phyloP scores from a whole-genome alignment of 2,797 vertebrate species.

The Enteromius unitaeniatus region DNA sequence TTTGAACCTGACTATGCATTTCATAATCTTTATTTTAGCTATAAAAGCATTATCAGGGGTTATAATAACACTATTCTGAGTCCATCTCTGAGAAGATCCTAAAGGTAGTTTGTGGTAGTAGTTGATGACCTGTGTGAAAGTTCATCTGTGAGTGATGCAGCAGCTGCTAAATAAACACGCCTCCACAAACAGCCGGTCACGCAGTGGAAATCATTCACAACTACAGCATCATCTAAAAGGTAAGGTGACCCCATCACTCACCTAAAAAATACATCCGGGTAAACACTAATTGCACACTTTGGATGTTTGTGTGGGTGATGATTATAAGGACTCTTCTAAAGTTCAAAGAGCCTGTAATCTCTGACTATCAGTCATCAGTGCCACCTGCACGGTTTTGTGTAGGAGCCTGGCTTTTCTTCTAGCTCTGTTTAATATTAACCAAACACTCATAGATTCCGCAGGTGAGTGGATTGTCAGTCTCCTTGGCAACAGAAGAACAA shows the following conservation, averaged over 20 bases:
- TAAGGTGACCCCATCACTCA: conserved; percentile 11
- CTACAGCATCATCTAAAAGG: background rate
- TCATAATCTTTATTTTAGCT: background rate
- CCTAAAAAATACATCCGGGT: background rate
- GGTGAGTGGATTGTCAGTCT: background rate
- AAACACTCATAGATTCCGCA: background rate
- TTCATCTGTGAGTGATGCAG: background rate
- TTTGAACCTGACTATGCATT: background rate
- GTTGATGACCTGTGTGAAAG: background rate
- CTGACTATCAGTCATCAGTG: background rate
- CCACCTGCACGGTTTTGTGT: background rate
- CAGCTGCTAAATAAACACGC: conserved; percentile 22
- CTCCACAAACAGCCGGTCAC: conserved; percentile 30
- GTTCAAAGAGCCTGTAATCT: background rate
- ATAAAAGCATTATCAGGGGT: background rate
- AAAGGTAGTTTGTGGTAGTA: background rate
- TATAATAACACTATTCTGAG: background rate
- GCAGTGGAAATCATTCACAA: conserved; percentile 15
- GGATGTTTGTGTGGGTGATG: background rate
- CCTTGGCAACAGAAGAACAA: conserved; percentile 8
- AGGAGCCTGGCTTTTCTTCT: background rate
- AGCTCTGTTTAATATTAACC: conserved; percentile 8
- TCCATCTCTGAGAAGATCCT: background rate
- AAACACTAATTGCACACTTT: conserved; percentile 11
- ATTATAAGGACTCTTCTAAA: background rate